Percentiles rank a stretch among this genome's conserved stretches.
Conservation (phyloP, 2,888 invertebrate species). For the Stegana nigrithorax region DNA sequence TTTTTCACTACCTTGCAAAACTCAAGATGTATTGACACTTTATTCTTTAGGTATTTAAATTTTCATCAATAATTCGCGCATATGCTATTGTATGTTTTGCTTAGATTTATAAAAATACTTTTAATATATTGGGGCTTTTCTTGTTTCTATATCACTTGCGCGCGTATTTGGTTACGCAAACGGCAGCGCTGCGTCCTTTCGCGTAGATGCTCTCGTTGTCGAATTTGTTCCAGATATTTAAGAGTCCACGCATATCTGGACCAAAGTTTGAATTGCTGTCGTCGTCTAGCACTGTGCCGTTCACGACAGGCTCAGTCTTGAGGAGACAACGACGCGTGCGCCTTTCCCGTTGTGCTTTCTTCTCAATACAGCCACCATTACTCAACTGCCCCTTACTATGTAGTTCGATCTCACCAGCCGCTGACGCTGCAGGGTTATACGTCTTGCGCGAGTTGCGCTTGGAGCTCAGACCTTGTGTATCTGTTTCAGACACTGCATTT, state of each 20-base stretch:
- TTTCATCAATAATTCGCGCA: too few species aligned
- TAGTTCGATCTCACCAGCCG: slow-evolving; percentile 52
- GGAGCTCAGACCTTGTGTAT: slow-evolving; percentile 23
- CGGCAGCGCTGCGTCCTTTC: slow-evolving; percentile 42
- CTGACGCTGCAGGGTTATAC: slow-evolving; percentile 51
- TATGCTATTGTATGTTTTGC: background rate
- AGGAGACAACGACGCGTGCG: slow-evolving; percentile 61
- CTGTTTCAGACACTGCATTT: slow-evolving; percentile 24
- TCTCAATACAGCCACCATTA: too few species aligned
- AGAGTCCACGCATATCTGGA: slow-evolving; percentile 47
- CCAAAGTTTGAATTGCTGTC: slow-evolving; percentile 58
- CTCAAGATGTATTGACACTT: background rate
- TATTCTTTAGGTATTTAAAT: background rate
- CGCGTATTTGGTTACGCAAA: slow-evolving; percentile 49
- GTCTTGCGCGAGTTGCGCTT: slow-evolving; percentile 53
- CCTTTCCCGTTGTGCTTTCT: slow-evolving; percentile 35
- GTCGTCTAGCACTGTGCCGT: slow-evolving; percentile 37
- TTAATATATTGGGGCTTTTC: background rate
- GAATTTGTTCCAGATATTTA: slow-evolving; percentile 45
- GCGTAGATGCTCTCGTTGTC: slow-evolving; percentile 57
- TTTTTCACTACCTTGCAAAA: background rate
- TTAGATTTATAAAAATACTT: slow-evolving; percentile 14
- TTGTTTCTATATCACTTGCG: slow-evolving; percentile 50
- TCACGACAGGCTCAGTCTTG: slow-evolving; percentile 59
- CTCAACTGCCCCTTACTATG: slow-evolving; percentile 34